Evolutionary conservation across 2,888 invertebrate genomes (phyloP).

Genomic region (Meloe dianella): DNA sequence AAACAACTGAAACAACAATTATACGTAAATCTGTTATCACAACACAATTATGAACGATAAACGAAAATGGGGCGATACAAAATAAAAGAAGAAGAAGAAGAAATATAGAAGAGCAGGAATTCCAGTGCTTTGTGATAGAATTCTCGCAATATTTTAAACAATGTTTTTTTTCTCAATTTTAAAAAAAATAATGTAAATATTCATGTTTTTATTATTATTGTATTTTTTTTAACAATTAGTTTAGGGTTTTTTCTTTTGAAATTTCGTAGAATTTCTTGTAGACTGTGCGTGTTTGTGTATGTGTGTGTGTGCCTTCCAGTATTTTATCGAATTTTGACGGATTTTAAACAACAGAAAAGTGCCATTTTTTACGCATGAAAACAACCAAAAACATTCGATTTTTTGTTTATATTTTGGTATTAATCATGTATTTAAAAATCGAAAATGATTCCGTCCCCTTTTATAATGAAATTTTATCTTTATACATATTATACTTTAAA

Average conservation of each 20-base stretch:
- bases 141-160: neutral
- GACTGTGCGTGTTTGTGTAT: too few relatives aligned
- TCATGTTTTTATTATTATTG: neutral
- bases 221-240: neutral
- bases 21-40: constrained; percentile 87
- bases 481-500: neutral
- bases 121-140: neutral
- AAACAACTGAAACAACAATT: constrained; percentile 68
- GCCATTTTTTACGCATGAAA: neutral
- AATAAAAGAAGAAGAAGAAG: neutral
- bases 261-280: neutral
- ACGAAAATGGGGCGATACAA: neutral
- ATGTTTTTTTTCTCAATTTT: neutral
- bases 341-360: neutral
- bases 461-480: neutral
- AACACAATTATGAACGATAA: constrained; percentile 71
- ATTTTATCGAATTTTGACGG: neutral
- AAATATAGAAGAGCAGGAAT: too few relatives aligned
- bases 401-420: too few relatives aligned
- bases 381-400: neutral
- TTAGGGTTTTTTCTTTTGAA: neutral
- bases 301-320: neutral
- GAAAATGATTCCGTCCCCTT: neutral
- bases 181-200: neutral
- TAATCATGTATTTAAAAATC: too few relatives aligned